phyloP scores from a whole-genome alignment of 2,113 vertebrate genomes.

The Carassius gibelio region DNA sequence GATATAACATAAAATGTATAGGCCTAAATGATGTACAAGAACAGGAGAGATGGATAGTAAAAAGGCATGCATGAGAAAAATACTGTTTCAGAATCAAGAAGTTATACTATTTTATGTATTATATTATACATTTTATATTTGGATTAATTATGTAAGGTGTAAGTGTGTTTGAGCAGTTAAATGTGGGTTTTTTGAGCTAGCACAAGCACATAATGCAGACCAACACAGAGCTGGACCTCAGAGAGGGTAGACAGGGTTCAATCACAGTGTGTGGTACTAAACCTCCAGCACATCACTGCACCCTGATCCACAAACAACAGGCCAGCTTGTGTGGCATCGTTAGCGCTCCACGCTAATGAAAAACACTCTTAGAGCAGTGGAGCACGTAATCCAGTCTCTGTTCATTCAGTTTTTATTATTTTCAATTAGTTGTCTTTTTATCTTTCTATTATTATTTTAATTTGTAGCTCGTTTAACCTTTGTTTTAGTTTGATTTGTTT shows the following conservation, averaged over 20 bases:
- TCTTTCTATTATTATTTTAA: too few relatives aligned
- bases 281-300: neutral
- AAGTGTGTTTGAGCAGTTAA: neutral
- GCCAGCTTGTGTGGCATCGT: conserved; percentile 7
- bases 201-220: neutral
- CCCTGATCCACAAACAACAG: conserved; percentile 8
- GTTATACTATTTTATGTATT: too few relatives aligned
- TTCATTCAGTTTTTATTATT: neutral
- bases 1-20: neutral
- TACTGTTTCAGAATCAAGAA: too few relatives aligned
- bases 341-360: neutral
- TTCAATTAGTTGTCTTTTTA: neutral
- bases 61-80: neutral
- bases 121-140: neutral
- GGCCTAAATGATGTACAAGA: too few relatives aligned
- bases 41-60: too few relatives aligned
- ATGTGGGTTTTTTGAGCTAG: neutral
- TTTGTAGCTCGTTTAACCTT: too few relatives aligned
- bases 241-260: neutral
- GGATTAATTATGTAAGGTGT: neutral
- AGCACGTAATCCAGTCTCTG: neutral
- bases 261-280: neutral
- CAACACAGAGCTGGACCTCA: neutral
- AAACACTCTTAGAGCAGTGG: neutral
- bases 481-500: too few relatives aligned